Percentiles rank a stretch among this genome's conserved stretches.
Conservation (phyloP, 1,140 invertebrate species). For the Xylocopa sonorina region DNA sequence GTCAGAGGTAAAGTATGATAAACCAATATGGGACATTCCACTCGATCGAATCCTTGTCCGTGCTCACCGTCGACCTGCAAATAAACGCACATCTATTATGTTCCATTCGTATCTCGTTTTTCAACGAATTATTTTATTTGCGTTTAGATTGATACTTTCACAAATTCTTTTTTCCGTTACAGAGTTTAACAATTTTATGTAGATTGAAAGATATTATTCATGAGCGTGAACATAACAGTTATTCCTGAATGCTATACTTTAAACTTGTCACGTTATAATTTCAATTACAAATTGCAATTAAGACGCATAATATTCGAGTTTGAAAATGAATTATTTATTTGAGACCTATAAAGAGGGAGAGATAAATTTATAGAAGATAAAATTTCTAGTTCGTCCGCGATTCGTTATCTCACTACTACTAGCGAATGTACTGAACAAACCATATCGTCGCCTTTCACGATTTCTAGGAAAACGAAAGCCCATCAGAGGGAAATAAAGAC, state of each 20-base stretch:
- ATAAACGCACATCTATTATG: not conserved
- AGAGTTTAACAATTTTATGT: not conserved
- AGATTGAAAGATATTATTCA: not conserved
- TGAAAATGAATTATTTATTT: no score
- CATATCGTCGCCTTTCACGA: not conserved
- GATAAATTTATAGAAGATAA: no score
- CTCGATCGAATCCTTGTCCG: not conserved
- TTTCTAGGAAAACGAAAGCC: conserved; percentile 13
- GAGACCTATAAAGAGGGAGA: no score
- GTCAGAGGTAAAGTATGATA: conserved; percentile 25
- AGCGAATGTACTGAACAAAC: not conserved
- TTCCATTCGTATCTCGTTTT: not conserved
- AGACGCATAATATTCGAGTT: no score
- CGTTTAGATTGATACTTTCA: not conserved
- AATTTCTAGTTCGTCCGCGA: no score
- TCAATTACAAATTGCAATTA: no score
- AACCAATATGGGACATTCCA: conserved; percentile 21
- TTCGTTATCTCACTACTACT: no score
- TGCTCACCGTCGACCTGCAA: not conserved
- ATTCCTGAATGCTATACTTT: no score
- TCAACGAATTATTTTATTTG: not conserved
- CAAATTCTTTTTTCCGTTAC: not conserved
- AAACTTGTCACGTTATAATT: no score
- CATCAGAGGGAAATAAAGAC: not conserved
- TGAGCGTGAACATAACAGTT: no score